Conservation (phyloP, 2,797 vertebrate species). For the Propithecus deckenii region DNA sequence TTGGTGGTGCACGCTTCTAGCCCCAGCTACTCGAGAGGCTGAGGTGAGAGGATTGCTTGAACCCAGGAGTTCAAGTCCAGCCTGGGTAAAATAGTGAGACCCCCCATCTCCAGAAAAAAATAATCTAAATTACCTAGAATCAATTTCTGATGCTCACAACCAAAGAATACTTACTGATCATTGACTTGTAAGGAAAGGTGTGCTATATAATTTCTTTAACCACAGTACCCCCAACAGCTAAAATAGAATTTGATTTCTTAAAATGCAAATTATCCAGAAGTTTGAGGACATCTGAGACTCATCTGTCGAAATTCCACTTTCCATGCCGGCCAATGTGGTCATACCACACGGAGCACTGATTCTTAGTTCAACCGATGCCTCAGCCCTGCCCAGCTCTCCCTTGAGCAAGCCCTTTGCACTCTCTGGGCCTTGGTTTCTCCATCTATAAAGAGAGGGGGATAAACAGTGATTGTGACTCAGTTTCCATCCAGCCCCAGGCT, state of each 20-base stretch:
- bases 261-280: background rate
- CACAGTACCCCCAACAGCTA: background rate
- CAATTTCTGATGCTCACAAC: background rate
- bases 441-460: background rate
- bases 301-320: background rate
- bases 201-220: background rate
- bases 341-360: accelerated
- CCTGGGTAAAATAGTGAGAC: background rate
- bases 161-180: background rate
- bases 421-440: background rate
- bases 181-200: background rate
- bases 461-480: background rate
- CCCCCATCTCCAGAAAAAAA: background rate
- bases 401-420: background rate
- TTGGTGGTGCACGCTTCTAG: background rate
- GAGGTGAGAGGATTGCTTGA: background rate
- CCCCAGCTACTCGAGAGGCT: background rate
- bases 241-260: background rate
- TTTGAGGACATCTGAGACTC: background rate
- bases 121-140: background rate
- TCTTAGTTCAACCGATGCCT: background rate
- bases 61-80: background rate
- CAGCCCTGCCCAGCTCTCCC: background rate
- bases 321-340: too few relatives aligned
- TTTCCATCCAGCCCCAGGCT: background rate